Percentiles rank a stretch among this genome's conserved stretches.
phyloP scores from a whole-genome alignment of 2,113 vertebrate genomes.

The Coracopsis vasa region DNA sequence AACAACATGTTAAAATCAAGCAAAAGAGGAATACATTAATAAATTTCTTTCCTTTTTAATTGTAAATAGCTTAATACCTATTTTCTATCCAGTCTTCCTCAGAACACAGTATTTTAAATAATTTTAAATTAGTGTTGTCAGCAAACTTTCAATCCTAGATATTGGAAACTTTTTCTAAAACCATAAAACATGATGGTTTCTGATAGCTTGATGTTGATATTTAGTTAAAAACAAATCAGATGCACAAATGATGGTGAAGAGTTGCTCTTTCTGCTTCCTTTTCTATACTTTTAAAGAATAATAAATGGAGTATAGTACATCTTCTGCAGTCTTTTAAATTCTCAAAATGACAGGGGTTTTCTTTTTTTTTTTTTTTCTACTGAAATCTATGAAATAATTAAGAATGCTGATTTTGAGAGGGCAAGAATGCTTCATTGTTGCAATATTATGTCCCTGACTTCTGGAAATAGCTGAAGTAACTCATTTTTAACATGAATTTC shows the following conservation, averaged over 20 bases:
- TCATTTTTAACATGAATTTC: not conserved
- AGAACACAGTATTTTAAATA: not conserved
- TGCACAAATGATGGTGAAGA: not conserved
- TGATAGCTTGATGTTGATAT: not conserved
- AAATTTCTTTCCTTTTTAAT: not conserved
- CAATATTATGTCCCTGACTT: not conserved
- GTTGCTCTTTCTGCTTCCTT: not conserved
- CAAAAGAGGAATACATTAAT: not conserved
- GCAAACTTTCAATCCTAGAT: not conserved
- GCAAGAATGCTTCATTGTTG: not conserved
- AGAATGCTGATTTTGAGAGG: not conserved
- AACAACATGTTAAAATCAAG: not conserved
- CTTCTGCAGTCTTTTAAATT: not conserved
- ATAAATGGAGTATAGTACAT: not conserved
- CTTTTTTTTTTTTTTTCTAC: not conserved
- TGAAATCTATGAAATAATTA: not conserved
- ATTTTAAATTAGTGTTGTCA: not conserved
- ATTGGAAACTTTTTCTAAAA: not conserved
- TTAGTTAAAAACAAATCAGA: not conserved
- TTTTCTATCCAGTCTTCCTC: not conserved
- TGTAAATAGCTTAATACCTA: not conserved
- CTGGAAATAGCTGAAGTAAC: not conserved
- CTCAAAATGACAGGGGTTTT: not conserved
- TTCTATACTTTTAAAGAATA: not conserved
- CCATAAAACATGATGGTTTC: not conserved